Conservation (phyloP, 2,113 vertebrate genomes). For the Mesocricetus auratus region DNA sequence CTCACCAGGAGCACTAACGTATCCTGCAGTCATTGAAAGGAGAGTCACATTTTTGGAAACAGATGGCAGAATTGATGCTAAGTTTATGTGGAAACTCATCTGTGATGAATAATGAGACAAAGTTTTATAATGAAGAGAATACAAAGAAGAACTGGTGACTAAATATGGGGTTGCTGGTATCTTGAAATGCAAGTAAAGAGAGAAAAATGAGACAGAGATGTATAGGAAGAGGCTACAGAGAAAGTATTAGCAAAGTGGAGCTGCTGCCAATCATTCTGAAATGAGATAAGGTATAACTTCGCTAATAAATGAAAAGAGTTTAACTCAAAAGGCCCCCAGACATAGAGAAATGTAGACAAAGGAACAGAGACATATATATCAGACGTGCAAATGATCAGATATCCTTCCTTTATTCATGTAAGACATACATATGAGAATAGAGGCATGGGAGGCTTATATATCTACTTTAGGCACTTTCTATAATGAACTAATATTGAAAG, state of each 20-base stretch:
- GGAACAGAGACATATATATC: background rate
- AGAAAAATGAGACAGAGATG: background rate
- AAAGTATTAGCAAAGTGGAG: background rate
- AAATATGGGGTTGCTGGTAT: background rate
- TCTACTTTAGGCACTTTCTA: background rate
- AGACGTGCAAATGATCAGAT: background rate
- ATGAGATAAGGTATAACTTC: background rate
- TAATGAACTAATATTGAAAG: background rate
- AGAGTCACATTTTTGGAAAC: conserved; percentile 29
- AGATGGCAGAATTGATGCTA: conserved; percentile 14
- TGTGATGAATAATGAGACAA: conserved; percentile 48
- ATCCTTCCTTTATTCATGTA: background rate
- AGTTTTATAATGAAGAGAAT: conserved; percentile 5
- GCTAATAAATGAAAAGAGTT: background rate
- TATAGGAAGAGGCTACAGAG: background rate
- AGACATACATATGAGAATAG: background rate
- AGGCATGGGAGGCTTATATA: background rate
- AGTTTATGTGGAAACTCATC: background rate
- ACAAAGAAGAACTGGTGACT: background rate
- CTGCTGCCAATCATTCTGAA: background rate
- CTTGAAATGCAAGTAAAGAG: background rate
- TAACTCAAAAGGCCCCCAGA: background rate
- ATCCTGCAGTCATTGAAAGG: conserved; percentile 30
- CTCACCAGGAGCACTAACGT: background rate
- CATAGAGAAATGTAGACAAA: background rate